Evolutionary conservation across 2,797 vertebrate species (phyloP).

Genomic region (Argentina silus): DNA sequence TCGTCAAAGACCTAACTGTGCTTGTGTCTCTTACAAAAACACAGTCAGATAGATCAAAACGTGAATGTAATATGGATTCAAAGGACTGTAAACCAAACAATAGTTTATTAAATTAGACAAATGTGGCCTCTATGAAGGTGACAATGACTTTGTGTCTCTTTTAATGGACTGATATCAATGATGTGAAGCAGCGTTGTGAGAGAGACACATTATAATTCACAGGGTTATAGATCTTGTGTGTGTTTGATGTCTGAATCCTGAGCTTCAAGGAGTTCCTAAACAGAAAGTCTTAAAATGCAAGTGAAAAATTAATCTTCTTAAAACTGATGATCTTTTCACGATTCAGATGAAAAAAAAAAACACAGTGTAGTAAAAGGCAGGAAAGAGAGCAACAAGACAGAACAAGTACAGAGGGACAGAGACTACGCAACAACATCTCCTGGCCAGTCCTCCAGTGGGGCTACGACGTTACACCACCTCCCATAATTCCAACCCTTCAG

Average conservation of each 20-base stretch:
- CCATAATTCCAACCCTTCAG: constrained; percentile 20
- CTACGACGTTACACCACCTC: neutral
- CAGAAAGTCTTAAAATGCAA: constrained; percentile 7
- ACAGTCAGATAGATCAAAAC: constrained; percentile 25
- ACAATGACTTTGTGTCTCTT: constrained; percentile 28
- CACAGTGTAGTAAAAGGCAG: neutral
- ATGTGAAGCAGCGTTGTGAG: neutral
- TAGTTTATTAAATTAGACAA: constrained; percentile 30
- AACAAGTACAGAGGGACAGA: neutral
- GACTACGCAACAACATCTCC: neutral
- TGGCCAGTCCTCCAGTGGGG: neutral
- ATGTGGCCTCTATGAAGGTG: constrained; percentile 29
- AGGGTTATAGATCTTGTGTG: constrained; percentile 25
- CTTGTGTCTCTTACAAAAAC: constrained; percentile 8
- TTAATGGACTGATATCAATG: neutral
- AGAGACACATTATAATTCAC: constrained; percentile 13
- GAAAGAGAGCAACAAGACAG: neutral
- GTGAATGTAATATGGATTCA: neutral
- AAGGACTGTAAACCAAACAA: neutral
- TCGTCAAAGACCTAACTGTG: neutral
- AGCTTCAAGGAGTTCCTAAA: constrained; percentile 27
- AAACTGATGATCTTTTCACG: constrained; percentile 40
- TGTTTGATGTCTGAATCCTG: constrained; percentile 36
- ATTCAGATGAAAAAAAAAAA: constrained; percentile 9
- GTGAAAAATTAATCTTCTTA: constrained; percentile 34